Evolutionary conservation across 2,888 invertebrate species (phyloP).

Genomic region (Rhodophaea formosa): DNA sequence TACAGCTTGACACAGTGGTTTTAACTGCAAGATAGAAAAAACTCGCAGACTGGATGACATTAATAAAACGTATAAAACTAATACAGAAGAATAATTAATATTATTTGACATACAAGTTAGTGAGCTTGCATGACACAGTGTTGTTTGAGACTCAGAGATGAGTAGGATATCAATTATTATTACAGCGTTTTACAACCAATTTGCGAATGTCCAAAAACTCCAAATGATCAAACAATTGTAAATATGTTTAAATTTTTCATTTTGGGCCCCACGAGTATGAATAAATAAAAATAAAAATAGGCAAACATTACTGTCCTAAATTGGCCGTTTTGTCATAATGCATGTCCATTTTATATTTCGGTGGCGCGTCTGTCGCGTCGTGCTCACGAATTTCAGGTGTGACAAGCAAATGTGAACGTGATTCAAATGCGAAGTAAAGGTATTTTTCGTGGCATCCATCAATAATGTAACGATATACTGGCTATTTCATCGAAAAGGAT

Average conservation of each 20-base stretch:
- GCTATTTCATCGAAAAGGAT: too few relatives aligned
- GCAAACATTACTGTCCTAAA: not conserved
- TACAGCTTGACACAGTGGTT: too few relatives aligned
- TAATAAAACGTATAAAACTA: too few relatives aligned
- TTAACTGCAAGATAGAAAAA: too few relatives aligned
- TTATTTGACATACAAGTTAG: too few relatives aligned
- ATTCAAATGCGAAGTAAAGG: not conserved
- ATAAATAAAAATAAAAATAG: not conserved
- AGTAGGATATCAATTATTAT: too few relatives aligned
- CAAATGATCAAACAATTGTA: not conserved
- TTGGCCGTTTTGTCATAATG: not conserved
- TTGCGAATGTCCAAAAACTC: not conserved
- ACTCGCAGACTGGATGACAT: too few relatives aligned
- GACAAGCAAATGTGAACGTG: not conserved
- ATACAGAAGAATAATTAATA: too few relatives aligned
- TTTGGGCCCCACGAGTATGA: not conserved
- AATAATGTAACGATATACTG: too few relatives aligned
- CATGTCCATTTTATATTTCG: not conserved
- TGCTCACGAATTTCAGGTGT: constrained; percentile 1
- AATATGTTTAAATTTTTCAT: not conserved
- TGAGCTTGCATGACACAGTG: too few relatives aligned
- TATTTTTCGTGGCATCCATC: not conserved
- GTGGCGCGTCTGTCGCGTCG: not conserved
- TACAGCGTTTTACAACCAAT: not conserved
- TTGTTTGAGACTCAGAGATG: too few relatives aligned